Evolutionary conservation across 2,888 invertebrate genomes (phyloP), one percentile per base, ranked within the genome.

Genomic region (Pristionchus japonicus): DNA sequence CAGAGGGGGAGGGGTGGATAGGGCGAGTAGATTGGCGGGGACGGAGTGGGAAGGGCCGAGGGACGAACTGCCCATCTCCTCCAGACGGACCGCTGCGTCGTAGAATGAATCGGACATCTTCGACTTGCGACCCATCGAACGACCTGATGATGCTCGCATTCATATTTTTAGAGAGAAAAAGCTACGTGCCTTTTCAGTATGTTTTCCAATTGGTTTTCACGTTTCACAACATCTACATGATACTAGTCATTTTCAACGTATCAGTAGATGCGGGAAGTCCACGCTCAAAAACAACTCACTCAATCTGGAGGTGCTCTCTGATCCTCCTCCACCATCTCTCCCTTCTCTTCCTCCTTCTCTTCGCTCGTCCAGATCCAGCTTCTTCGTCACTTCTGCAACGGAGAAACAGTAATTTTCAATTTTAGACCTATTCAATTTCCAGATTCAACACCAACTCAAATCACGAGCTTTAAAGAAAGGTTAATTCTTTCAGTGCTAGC

Each of bases 111-210:
- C 92, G 31, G 90, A 90, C 52, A 92, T 91, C 74, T 91, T 87
- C 31, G 92, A 92, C 86, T 92, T 92, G 31, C 92, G 88, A 47
- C 91, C 92, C 3, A 91, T 91, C 52, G 89, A 89, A 70, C 92
- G 87, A 49, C 40, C 87, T 80, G 74, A 43, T 11, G 11, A 43
- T 43, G n/a, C n/a, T n/a, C n/a, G n/a, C n/a, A n/a, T n/a, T n/a
- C n/a, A n/a, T n/a, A n/a, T n/a, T n/a, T n/a, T n/a, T n/a, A n/a
- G n/a, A n/a, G n/a, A n/a, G n/a, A n/a, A n/a, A n/a, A n/a, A n/a
- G n/a, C n/a, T n/a, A n/a, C n/a, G n/a, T n/a, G n/a, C n/a, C n/a
- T n/a, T n/a, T n/a, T n/a, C n/a, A n/a, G n/a, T n/a, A n/a, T n/a
- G n/a, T n/a, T n/a, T n/a, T n/a, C n/a, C n/a, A n/a, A n/a, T n/a